Evolutionary conservation across 2,888 invertebrate species (phyloP), one percentile per base, ranked within the genome.

Genomic region (Oegoconia quadripuncta): DNA sequence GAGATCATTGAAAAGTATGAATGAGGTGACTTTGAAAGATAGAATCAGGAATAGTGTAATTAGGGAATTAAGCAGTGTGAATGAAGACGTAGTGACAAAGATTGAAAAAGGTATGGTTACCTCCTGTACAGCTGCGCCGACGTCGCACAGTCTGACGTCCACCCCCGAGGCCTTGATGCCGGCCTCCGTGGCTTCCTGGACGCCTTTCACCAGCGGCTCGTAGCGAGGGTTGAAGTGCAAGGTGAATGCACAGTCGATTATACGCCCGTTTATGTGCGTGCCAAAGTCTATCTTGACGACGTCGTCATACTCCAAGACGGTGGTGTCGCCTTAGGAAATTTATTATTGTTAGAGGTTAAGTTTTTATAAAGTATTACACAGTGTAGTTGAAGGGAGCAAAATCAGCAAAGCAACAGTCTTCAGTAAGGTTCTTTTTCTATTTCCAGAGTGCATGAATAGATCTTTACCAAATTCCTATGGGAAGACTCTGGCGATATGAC

Each of bases 241-340:
- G 2, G 99, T 99, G 81, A 99, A 99, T 13, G 99, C 99, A 78
- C 99, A 99, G 84, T 99, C 99, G 49, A 99, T 98, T 51, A 99
- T 98, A 39, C 97, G 92, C 42, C 98, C 99, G 77, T 98, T 98
- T 50, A 99, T 96, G 80, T 99, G 99, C 1, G 98, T 98, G 34
- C 98, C 98, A 82, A 98, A 99, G 81, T 99, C 98, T 55, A 99
- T 98, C 88, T 99, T 99, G 59, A 98, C 98, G 2, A 99, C 98
- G 80, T 99, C 99, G 64, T 99, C 97, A 62, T 95, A 95, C 52
- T 94, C 92, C 33, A 99, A 88, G 7, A 99, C 97, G 0, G 99
- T 99, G 7, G 93, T 90, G 78, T 99, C 99, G 8, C 98, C 88
- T 88, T 41, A 2, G 46, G 25, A 36, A 30, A 37, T 26, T 6